A percentile compares a stretch with the other conserved stretches of the same genome.
These are phyloP conservation scores for Pterobdella sp. DNA, from an alignment of 2,888 invertebrate genomes.

Conservation along the genomic window DNA sequence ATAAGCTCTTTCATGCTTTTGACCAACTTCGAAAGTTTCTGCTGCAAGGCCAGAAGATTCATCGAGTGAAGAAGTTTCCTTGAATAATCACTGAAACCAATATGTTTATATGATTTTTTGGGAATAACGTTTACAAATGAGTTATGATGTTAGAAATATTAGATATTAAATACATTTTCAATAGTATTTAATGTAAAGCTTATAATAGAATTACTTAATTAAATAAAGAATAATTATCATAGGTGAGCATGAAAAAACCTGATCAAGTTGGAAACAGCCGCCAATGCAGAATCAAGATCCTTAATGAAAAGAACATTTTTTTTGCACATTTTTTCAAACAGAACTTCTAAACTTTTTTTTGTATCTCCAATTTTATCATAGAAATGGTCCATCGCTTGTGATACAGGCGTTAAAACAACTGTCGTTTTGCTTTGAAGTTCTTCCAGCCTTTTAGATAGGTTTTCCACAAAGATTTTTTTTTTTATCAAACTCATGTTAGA, in stretches of 20 bases:
- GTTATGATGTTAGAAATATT: neutral
- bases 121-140: too few species aligned
- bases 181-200: neutral
- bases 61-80: too few species aligned
- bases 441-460: neutral
- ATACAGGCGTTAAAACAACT: neutral
- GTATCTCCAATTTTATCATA: neutral
- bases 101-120: too few species aligned
- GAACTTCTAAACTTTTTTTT: neutral
- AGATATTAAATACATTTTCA: neutral
- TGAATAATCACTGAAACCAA: too few species aligned
- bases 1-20: too few species aligned
- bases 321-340: slow-evolving; percentile 18
- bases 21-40: too few species aligned
- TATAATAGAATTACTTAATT: neutral
- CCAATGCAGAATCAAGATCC: neutral
- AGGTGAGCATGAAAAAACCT: neutral
- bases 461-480: too few species aligned
- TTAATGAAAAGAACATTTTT: slow-evolving; percentile 1
- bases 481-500: too few species aligned
- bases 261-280: neutral
- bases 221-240: neutral
- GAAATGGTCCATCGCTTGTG: neutral
- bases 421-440: neutral
- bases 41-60: too few species aligned